phyloP scores from a whole-genome alignment of 2,797 vertebrate species.

The Nyctalus aviator region DNA sequence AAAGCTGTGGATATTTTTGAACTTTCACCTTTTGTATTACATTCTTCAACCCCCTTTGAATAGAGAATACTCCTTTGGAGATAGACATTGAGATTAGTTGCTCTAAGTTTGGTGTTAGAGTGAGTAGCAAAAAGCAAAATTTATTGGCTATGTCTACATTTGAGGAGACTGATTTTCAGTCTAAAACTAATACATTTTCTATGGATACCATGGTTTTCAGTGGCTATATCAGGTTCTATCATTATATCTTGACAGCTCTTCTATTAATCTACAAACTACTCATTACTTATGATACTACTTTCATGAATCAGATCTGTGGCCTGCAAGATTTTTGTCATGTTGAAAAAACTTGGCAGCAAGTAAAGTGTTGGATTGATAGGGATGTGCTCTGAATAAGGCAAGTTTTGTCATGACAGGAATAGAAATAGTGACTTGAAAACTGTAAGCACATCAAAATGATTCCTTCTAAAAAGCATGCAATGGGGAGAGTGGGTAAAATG shows the following conservation, averaged over 20 bases:
- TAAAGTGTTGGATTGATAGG: background rate
- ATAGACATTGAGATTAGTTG: background rate
- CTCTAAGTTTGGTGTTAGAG: background rate
- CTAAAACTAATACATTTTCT: background rate
- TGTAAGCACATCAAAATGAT: background rate
- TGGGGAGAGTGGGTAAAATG: background rate
- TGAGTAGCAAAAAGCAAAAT: background rate
- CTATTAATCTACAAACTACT: background rate
- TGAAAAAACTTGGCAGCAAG: background rate
- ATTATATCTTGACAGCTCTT: background rate
- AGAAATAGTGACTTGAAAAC: background rate
- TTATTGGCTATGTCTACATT: background rate
- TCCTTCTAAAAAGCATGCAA: background rate
- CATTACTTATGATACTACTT: background rate
- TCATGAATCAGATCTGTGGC: background rate
- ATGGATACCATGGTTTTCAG: background rate
- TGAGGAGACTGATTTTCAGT: background rate
- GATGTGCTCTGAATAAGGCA: constrained; percentile 17
- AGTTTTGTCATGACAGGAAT: constrained; percentile 11
- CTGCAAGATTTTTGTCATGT: background rate
- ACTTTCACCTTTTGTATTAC: background rate
- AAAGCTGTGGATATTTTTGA: background rate
- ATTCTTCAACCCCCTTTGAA: background rate
- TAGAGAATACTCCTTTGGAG: background rate
- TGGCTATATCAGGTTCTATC: background rate